phyloP scores from a whole-genome alignment of 2,888 invertebrate genomes.

The Ferdinandea cuprea region DNA sequence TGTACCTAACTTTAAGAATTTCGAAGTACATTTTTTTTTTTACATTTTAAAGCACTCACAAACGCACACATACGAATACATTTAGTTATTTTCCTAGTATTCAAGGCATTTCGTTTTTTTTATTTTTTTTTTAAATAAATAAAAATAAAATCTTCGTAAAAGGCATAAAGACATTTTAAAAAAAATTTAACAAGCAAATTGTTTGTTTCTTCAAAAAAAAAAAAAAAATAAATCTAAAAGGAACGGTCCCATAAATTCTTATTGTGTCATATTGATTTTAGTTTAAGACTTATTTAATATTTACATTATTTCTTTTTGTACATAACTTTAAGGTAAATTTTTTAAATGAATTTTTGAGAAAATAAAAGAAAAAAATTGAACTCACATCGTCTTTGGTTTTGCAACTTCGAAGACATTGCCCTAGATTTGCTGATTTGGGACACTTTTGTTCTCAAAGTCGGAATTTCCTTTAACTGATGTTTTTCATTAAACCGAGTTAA shows the following conservation, averaged over 20 bases:
- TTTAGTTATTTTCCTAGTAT: background rate
- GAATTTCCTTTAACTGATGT: no score
- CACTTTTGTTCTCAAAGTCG: no score
- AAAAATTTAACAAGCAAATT: slow-evolving; percentile 5
- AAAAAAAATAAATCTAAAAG: slow-evolving; percentile 22
- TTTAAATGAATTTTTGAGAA: slow-evolving; percentile 24
- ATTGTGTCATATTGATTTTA: slow-evolving; percentile 70
- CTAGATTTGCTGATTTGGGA: no score
- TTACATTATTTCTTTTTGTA: slow-evolving; percentile 59
- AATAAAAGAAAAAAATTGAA: slow-evolving; percentile 26
- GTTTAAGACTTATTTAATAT: slow-evolving; percentile 10
- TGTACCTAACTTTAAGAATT: slow-evolving; percentile 6
- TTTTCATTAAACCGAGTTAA: no score
- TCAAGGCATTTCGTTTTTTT: background rate
- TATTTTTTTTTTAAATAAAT: background rate
- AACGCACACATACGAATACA: background rate
- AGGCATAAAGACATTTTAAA: slow-evolving; percentile 41
- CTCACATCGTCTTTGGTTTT: slow-evolving; percentile 7
- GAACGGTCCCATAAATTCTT: slow-evolving; percentile 58
- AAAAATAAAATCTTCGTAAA: background rate
- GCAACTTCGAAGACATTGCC: no score
- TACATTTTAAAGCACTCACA: slow-evolving; percentile 3
- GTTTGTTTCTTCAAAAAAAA: slow-evolving; percentile 25
- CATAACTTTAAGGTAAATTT: slow-evolving; percentile 35
- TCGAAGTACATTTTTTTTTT: slow-evolving; percentile 20